phyloP scores from a whole-genome alignment of 2,888 invertebrate genomes.

The Sisyra nigra region DNA sequence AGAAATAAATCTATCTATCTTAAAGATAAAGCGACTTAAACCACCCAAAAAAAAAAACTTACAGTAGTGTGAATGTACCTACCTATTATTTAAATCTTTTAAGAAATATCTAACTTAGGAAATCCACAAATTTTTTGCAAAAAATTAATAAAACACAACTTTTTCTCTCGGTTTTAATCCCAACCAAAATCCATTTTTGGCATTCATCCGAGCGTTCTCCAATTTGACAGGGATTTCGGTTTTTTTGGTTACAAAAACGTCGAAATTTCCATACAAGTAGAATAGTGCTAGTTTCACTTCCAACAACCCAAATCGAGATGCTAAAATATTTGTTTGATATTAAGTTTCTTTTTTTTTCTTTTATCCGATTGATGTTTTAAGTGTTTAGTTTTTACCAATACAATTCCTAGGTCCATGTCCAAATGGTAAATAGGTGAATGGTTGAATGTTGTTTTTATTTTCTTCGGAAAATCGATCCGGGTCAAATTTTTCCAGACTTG shows the following conservation, averaged over 20 bases:
- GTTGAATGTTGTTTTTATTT: conserved; percentile 17
- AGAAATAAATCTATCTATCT: no score
- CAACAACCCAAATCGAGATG: conserved; percentile 23
- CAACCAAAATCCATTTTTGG: conserved; percentile 20
- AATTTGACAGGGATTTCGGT: conserved; percentile 20
- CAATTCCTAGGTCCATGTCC: conserved; percentile 24
- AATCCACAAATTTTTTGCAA: no score
- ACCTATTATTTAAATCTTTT: no score
- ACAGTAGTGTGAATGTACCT: no score
- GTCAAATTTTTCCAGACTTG: conserved; percentile 27
- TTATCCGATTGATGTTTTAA: background rate
- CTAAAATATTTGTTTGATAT: no score
- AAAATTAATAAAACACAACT: no score
- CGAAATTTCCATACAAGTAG: conserved; percentile 19
- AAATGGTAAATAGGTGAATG: conserved; percentile 21
- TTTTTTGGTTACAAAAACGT: conserved; percentile 17
- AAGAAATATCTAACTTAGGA: no score
- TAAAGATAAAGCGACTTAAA: no score
- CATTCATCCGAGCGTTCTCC: no score
- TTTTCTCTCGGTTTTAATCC: conserved; percentile 14
- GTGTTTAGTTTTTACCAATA: conserved; percentile 18
- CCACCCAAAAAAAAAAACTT: no score
- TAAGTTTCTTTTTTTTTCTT: no score
- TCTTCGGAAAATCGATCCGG: conserved; percentile 27
- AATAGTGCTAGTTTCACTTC: conserved; percentile 22